These are phyloP conservation scores for Menidia menidia DNA, from an alignment of 2,797 vertebrate species.

Conservation along the genomic window DNA sequence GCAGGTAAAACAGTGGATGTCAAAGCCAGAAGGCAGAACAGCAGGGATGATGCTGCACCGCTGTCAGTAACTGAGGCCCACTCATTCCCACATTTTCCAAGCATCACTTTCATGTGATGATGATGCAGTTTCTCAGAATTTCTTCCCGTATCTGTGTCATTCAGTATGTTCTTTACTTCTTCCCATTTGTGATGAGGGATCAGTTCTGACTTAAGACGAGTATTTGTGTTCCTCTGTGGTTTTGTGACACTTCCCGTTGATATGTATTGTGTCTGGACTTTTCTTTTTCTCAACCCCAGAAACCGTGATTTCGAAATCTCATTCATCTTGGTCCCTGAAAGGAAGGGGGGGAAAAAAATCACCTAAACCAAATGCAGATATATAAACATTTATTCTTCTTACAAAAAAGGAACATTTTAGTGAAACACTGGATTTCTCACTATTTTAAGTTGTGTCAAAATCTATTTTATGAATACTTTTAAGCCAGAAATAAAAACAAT, in stretches of 20 bases:
- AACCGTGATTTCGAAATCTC: constrained; percentile 28
- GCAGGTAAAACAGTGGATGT: constrained; percentile 58
- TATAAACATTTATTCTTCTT: constrained; percentile 76
- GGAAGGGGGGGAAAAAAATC: background rate
- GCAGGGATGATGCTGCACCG: constrained; percentile 30
- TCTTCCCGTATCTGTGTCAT: background rate
- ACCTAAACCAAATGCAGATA: constrained; percentile 48
- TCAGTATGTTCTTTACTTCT: background rate
- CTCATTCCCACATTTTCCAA: background rate
- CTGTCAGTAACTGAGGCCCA: background rate
- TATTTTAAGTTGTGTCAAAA: constrained; percentile 42
- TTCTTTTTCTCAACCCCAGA: constrained; percentile 16
- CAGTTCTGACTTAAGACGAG: background rate
- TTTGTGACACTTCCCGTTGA: background rate
- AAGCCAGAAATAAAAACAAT: constrained; percentile 39
- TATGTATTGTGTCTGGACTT: background rate
- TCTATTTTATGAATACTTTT: constrained; percentile 18
- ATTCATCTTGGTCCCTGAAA: constrained; percentile 40
- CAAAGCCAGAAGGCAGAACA: constrained; percentile 22
- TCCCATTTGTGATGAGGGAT: background rate
- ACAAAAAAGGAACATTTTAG: constrained; percentile 63
- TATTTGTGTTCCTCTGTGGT: background rate
- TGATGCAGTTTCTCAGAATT: constrained; percentile 6
- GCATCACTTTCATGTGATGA: background rate
- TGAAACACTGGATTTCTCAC: constrained; percentile 65